Base-by-base conservation (phyloP, 2,113 vertebrate species). In the Hemiprocne comata region DNA sequence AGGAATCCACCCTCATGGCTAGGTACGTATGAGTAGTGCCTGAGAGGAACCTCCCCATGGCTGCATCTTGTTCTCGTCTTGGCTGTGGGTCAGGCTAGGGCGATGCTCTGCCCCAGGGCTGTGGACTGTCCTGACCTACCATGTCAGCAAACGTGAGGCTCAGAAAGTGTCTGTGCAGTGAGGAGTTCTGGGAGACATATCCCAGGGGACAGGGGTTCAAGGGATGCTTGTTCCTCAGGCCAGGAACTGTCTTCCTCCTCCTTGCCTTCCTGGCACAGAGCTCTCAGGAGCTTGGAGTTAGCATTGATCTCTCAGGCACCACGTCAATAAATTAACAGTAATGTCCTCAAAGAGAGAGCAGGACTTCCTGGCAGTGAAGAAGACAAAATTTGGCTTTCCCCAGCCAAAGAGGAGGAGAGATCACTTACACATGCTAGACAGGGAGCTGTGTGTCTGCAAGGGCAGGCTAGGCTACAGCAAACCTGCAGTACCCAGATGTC, bases 1-100 rank as follows among this genome's bases (percentile, higher is more conserved):
- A 24, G 26, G 50, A 73, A 64, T 51, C 44, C 46, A 46, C 16
- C 25, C 9, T 75, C 36, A 25, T 3, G 36, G 16, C 7, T 3
- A 48, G 28, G 40, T 51, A 46, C 0, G 0, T 6, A 33, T 1
- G 3, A 51, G 48, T 28, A 66, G 51, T 24, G 31, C 21, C 36
- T 25, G 26, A 75, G 29, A 34, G 14, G 28, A 20, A 58, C 5
- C 21, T 61, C 40, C 20, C 13, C 0, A 4, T 25, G n/a, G 25
- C 69, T 84, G 51, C 69, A 51, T 16, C 28, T 70, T 34, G 9
- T 51, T 89, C 40, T 66, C 11, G 8, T 25, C 64, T 74, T 70
- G 51, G 17, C 50, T 21, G 42, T 6, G 17, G 16, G 46, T 23
- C 77, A 84, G 86, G 50, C 11, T 54, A 64, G 58, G n/a, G 46